phyloP scores from a whole-genome alignment of 2,797 vertebrate genomes.

The Decapterus maruadsi region DNA sequence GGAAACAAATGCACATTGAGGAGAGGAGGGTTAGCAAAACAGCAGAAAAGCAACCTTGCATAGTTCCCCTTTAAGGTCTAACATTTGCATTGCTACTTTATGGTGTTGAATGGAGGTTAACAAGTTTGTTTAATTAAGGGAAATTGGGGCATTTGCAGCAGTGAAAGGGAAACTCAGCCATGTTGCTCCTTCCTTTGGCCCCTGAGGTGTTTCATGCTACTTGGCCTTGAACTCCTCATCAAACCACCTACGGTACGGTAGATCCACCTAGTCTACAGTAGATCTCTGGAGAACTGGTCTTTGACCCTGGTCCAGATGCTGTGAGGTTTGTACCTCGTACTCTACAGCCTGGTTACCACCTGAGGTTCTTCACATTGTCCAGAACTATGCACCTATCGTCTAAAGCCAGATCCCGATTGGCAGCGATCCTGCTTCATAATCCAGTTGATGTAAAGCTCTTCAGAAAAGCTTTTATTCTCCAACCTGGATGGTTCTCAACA shows the following conservation, averaged over 20 bases:
- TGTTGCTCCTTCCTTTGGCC: too few relatives aligned
- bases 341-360: not conserved
- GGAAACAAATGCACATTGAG: too few relatives aligned
- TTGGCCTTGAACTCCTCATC: not conserved
- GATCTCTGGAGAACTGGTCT: not conserved
- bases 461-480: not conserved
- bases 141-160: too few relatives aligned
- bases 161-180: too few relatives aligned
- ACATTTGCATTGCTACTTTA: too few relatives aligned
- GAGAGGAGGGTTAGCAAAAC: too few relatives aligned
- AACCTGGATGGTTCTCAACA: not conserved
- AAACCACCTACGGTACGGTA: not conserved
- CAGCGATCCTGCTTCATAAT: not conserved
- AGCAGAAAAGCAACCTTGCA: too few relatives aligned
- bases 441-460: too few relatives aligned
- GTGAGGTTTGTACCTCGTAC: not conserved
- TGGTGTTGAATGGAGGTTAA: too few relatives aligned
- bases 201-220: too few relatives aligned
- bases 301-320: not conserved
- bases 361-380: not conserved
- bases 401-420: not conserved
- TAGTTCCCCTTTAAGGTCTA: too few relatives aligned
- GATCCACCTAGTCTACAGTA: not conserved
- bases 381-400: not conserved
- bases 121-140: too few relatives aligned